Evolutionary conservation across 2,113 vertebrate species (phyloP).

Genomic region (Rhodinocichla rosea): DNA sequence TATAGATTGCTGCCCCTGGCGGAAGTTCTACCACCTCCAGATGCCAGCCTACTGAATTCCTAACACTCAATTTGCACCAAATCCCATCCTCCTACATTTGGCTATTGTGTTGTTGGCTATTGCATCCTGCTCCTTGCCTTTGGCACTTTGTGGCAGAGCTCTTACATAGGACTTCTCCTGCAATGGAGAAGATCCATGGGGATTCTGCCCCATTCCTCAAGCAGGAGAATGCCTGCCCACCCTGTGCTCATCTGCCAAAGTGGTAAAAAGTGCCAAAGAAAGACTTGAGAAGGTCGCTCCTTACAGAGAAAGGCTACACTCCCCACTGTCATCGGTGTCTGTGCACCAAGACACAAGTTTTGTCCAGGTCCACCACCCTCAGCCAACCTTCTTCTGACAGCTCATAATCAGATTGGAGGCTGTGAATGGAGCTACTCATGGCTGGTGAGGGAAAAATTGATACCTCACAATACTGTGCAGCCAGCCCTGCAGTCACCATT

Average conservation of each 20-base stretch:
- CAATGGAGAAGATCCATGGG: fast-evolving
- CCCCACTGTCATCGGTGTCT: not conserved
- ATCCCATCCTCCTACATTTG: not conserved
- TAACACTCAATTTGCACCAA: not conserved
- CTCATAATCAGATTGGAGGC: not conserved
- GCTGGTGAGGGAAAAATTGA: not conserved
- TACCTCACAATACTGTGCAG: not conserved
- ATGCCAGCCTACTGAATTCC: not conserved
- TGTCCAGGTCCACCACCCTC: not conserved
- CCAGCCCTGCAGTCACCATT: not conserved
- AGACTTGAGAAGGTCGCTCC: not conserved
- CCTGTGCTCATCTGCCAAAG: not conserved
- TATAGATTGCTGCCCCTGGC: not conserved
- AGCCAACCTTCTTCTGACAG: not conserved
- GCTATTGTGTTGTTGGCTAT: not conserved
- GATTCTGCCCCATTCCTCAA: not conserved
- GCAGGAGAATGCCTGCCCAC: not conserved
- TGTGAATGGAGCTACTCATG: not conserved
- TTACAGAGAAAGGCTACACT: not conserved
- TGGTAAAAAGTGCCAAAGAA: not conserved
- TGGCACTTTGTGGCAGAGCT: not conserved
- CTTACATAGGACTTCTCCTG: not conserved
- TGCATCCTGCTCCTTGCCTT: not conserved
- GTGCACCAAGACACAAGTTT: not conserved
- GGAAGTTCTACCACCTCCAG: not conserved